Percentiles rank a stretch among this genome's conserved stretches.
Conservation (phyloP, 2,797 vertebrate genomes). For the Periparus ater region DNA sequence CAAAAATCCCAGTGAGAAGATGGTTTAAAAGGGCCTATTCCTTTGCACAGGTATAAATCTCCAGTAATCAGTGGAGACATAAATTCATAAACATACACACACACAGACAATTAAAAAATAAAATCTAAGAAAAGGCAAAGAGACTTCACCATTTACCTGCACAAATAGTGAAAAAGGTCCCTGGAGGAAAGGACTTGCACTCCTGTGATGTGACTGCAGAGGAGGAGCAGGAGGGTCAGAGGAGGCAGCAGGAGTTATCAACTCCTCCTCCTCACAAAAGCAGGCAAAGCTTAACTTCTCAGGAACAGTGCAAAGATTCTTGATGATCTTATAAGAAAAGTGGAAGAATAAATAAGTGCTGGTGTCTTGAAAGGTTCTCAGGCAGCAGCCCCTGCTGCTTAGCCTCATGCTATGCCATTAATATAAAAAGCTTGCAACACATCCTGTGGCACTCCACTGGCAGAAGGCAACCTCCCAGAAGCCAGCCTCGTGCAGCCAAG, state of each 20-base stretch:
- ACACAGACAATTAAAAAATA: background rate
- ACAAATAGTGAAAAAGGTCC: background rate
- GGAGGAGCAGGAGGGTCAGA: background rate
- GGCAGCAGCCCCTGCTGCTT: conserved; percentile 10
- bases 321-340: background rate
- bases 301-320: background rate
- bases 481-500: background rate
- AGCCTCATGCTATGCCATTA: background rate
- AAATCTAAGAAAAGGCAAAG: background rate
- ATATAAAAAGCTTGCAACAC: background rate
- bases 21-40: background rate
- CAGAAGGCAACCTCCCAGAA: background rate
- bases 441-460: background rate
- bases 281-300: background rate
- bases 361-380: background rate
- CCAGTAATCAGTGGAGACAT: background rate
- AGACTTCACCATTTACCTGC: background rate
- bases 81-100: background rate
- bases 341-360: background rate
- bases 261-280: background rate
- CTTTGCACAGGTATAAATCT: background rate
- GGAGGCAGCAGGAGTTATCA: background rate
- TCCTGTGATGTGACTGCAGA: background rate
- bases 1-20: background rate
- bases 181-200: background rate